Evolutionary conservation across 2,113 vertebrate species (phyloP).

Genomic region (Scomber colias): DNA sequence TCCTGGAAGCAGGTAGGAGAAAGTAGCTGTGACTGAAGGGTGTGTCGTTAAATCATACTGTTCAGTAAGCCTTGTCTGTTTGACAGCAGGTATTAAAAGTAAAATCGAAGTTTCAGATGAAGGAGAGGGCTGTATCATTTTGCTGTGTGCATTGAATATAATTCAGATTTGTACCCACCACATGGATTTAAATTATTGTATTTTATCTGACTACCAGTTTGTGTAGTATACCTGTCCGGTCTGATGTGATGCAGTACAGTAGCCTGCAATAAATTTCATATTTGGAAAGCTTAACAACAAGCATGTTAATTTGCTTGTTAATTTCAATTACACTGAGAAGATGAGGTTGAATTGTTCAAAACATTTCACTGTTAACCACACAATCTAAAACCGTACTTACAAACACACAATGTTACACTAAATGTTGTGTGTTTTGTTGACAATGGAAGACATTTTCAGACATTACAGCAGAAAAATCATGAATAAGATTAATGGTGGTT

Average conservation of each 20-base stretch:
- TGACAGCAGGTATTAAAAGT: neutral
- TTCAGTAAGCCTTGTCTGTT: neutral
- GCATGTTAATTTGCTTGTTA: neutral
- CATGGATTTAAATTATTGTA: neutral
- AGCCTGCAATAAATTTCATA: neutral
- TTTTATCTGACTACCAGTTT: neutral
- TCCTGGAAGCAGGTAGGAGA: neutral
- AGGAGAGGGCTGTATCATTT: neutral
- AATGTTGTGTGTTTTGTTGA: too few species aligned
- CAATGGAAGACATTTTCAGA: too few species aligned
- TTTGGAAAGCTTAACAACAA: neutral
- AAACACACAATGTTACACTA: neutral
- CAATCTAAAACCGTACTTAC: neutral
- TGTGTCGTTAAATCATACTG: slow-evolving; percentile 19
- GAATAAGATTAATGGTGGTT: too few species aligned
- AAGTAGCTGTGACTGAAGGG: neutral
- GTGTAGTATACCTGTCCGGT: neutral
- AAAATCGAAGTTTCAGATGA: neutral
- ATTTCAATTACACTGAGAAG: neutral
- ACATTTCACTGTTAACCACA: neutral
- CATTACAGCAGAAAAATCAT: too few species aligned
- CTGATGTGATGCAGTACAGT: neutral
- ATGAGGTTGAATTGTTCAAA: neutral
- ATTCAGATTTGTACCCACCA: neutral
- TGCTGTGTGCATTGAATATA: neutral